phyloP scores from a whole-genome alignment of 1,140 invertebrate species.

The Tetranychus urticae region DNA sequence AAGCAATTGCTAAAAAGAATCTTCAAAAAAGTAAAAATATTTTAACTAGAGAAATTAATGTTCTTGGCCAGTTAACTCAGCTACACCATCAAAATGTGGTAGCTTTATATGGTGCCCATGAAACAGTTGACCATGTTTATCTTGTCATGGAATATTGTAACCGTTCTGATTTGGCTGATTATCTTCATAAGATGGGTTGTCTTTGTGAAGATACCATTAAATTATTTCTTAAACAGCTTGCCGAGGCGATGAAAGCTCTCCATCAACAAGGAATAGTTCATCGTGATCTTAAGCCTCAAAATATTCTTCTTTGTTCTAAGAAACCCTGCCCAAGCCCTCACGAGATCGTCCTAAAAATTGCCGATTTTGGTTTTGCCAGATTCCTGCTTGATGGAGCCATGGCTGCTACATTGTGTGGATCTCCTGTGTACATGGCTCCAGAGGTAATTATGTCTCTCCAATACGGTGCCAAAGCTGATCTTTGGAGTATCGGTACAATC shows the following conservation, averaged over 20 bases:
- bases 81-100: constrained; percentile 96
- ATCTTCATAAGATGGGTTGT: constrained; percentile 70
- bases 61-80: constrained; percentile 84
- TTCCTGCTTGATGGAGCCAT: constrained; percentile 95
- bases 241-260: constrained; percentile 85
- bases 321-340: constrained; percentile 40
- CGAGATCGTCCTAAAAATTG: constrained; percentile 66
- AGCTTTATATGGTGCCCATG: constrained; percentile 83
- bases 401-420: constrained; percentile 96
- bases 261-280: constrained; percentile 94
- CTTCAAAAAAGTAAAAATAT: constrained; percentile 87
- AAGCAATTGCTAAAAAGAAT: constrained; percentile 93
- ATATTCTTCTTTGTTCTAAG: constrained; percentile 20
- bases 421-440: constrained; percentile 90
- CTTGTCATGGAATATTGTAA: constrained; percentile 98
- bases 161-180: constrained; percentile 93
- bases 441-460: constrained; percentile 98
- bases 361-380: constrained; percentile 97
- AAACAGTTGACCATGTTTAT: constrained; percentile 75
- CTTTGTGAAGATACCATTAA: constrained; percentile 91
- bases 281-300: constrained; percentile 75
- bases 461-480: constrained; percentile 94
- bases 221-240: constrained; percentile 41
- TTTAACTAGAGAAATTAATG: constrained; percentile 93
- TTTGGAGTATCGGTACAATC: constrained; percentile 97